Percentiles rank a stretch among this genome's conserved stretches.
Evolutionary conservation across 2,888 invertebrate species (phyloP).

Genomic region (Lasiommata megera): DNA sequence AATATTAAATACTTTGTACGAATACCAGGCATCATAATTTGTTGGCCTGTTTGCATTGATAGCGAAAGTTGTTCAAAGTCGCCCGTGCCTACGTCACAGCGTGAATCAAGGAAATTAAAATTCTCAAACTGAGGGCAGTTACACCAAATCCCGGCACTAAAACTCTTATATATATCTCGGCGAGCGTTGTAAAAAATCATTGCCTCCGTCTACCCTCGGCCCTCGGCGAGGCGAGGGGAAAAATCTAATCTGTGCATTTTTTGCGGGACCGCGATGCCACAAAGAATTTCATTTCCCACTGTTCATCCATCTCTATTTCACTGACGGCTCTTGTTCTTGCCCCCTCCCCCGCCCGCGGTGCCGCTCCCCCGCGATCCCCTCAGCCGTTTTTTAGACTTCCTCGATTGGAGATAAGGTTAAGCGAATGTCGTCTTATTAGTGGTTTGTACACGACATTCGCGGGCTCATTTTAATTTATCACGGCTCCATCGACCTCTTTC

Average conservation of each 20-base stretch:
- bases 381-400: conserved; percentile 78
- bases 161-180: conserved; percentile 76
- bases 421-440: conserved; percentile 75
- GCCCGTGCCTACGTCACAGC: conserved; percentile 38
- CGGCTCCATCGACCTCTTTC: conserved; percentile 37
- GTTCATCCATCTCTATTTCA: conserved; percentile 83
- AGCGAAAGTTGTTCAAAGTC: neutral
- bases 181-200: conserved; percentile 81
- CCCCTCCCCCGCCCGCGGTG: conserved; percentile 47
- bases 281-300: conserved; percentile 83
- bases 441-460: conserved; percentile 66
- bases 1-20: no score
- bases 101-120: conserved; percentile 78
- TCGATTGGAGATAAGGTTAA: conserved; percentile 79
- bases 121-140: conserved; percentile 75
- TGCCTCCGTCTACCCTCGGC: conserved; percentile 70
- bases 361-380: conserved; percentile 44
- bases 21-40: no score
- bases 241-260: conserved; percentile 83
- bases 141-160: conserved; percentile 78
- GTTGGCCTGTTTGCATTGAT: neutral
- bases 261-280: conserved; percentile 82
- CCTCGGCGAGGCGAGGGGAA: conserved; percentile 78
- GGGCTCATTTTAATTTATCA: conserved; percentile 63
- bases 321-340: conserved; percentile 81